A percentile compares a stretch with the other conserved stretches of the same genome.
phyloP scores from a whole-genome alignment of 2,888 invertebrate species.

The Allolobophora icterica region DNA sequence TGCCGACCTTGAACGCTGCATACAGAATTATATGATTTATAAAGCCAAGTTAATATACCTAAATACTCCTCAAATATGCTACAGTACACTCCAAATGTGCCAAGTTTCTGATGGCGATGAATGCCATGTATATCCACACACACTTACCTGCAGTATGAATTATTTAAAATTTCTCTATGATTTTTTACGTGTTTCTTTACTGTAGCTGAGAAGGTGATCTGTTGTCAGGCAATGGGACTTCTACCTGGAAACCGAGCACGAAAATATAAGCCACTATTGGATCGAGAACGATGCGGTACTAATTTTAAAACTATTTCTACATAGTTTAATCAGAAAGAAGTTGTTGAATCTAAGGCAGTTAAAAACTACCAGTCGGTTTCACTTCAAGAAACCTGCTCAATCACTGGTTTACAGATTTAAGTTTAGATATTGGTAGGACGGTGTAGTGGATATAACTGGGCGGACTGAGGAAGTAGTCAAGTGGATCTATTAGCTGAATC shows the following conservation, averaged over 20 bases:
- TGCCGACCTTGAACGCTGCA: too few species aligned
- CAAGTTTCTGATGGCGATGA: background rate
- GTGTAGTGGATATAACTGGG: background rate
- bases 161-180: background rate
- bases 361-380: background rate
- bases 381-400: background rate
- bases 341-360: background rate
- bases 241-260: conserved; percentile 75
- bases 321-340: background rate
- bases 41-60: too few species aligned
- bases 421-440: background rate
- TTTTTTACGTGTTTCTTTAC: background rate
- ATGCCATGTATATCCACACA: background rate
- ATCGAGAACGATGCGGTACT: conserved; percentile 80
- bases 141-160: background rate
- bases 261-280: conserved; percentile 77
- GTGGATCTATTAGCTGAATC: background rate
- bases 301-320: background rate
- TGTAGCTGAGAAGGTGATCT: background rate
- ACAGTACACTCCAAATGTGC: too few species aligned
- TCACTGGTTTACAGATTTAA: background rate
- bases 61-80: too few species aligned
- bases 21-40: background rate
- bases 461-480: background rate
- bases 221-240: conserved; percentile 71